A percentile compares a stretch with the other conserved stretches of the same genome.
Evolutionary conservation across 2,113 vertebrate genomes (phyloP).

Genomic region (Gambusia affinis): DNA sequence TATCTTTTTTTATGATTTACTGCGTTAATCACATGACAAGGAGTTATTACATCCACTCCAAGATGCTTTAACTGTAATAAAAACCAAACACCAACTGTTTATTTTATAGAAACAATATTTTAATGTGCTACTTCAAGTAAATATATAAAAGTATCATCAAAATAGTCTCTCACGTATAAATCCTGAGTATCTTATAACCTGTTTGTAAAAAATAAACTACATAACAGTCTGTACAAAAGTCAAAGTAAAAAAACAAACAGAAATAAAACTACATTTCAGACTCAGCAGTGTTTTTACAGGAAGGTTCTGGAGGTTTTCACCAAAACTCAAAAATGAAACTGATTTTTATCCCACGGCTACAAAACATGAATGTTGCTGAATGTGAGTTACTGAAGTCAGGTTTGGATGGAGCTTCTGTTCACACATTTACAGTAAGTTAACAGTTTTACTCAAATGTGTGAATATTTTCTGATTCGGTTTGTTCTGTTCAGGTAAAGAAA

Average conservation of each 20-base stretch:
- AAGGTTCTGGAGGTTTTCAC: constrained; percentile 19
- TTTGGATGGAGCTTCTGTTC: constrained; percentile 43
- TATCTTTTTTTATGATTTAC: neutral
- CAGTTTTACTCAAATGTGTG: neutral
- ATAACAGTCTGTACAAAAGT: constrained; percentile 62
- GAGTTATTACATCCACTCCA: neutral
- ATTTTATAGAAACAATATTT: constrained; percentile 72
- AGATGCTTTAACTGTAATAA: neutral
- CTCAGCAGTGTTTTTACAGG: constrained; percentile 15
- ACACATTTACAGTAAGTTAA: constrained; percentile 34
- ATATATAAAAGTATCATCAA: constrained; percentile 81
- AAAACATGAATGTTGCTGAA: constrained; percentile 4
- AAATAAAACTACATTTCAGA: constrained; percentile 31
- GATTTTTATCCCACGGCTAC: constrained; percentile 52
- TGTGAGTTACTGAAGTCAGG: constrained; percentile 51
- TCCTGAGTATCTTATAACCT: constrained; percentile 67
- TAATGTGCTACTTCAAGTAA: constrained; percentile 77
- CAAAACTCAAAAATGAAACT: constrained; percentile 28
- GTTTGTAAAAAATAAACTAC: constrained; percentile 72
- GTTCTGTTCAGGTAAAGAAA: neutral
- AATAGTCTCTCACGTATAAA: constrained; percentile 83
- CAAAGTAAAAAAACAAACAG: constrained; percentile 30
- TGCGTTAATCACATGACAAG: neutral
- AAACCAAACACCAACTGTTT: neutral
- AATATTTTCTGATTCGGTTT: too few species aligned